Base-by-base conservation (phyloP, 2,113 vertebrate species). In the Lophius piscatorius region DNA sequence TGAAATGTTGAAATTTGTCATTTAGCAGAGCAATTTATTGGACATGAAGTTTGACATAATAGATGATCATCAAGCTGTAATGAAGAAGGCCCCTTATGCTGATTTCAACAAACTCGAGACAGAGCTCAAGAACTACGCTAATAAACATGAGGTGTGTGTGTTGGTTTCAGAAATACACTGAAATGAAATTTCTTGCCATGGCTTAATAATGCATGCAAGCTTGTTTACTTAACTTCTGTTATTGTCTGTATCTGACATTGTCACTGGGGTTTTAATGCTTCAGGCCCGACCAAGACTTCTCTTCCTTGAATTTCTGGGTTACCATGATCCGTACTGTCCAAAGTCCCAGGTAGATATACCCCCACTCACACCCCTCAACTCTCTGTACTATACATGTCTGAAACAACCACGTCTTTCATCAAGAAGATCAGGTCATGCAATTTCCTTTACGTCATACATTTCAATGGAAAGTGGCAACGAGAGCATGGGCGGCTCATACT, bases 401-500 rank as follows among this genome's bases (percentile, higher is more conserved):
- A 80, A 82, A 85, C 85, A 84, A 87, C 70, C 62, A 63, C 60
- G 62, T 67, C 63, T 78, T 84, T 77, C 81, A 82, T 85, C 76
- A 74, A 78, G 68, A 54, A 75, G 80, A 83, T 81, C 68, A 49
- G 88, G 83, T 88, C 90, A 87, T 90, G 89, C 82, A 85, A 88
- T 92, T 91, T 90, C 69, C 76, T 87, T 64, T 78, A 80, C 83
- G 87, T 90, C 88, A 89, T 82, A 73, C 60, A 50, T 81, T 82
- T 76, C 55, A 73, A 72, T 80, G 72, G 66, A 64, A 89, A 82
- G 79, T 69, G 80, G 80, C 82, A 75, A 46, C 24, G 45, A 63
- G 76, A 72, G 57, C 76, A 70, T 83, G 74, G 76, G 49, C 73
- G 54, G 34, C 72, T 88, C 82, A 82, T 78, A 83, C 58, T 45